A percentile compares a stretch with the other conserved stretches of the same genome.
phyloP scores from a whole-genome alignment of 2,797 vertebrate genomes.

The Furcifer pardalis region DNA sequence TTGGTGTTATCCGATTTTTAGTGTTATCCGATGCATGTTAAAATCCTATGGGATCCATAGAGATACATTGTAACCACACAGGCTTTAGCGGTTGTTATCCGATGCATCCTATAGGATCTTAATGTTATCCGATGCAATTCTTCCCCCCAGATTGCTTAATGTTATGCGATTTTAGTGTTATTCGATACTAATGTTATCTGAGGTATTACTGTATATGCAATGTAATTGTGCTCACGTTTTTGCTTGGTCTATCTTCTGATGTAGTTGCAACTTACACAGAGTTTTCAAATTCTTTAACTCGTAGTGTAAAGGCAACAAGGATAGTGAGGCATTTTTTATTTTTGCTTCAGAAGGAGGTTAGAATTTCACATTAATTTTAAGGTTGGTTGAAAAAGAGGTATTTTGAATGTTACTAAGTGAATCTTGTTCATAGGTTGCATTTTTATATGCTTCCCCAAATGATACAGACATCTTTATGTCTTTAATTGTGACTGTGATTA shows the following conservation, averaged over 20 bases:
- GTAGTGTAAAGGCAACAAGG: not conserved
- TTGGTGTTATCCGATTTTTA: too few species aligned
- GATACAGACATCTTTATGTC: not conserved
- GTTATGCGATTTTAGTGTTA: too few species aligned
- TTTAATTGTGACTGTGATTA: not conserved
- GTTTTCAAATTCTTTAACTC: not conserved
- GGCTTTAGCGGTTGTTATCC: too few species aligned
- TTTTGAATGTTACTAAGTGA: not conserved
- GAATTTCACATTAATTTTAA: not conserved
- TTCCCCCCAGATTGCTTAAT: too few species aligned
- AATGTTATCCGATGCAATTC: too few species aligned
- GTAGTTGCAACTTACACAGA: not conserved
- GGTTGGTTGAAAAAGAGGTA: not conserved
- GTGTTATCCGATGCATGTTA: too few species aligned
- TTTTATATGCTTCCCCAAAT: not conserved
- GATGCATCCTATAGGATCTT: too few species aligned
- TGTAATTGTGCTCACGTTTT: constrained; percentile 50
- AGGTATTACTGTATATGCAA: too few species aligned
- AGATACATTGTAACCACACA: too few species aligned
- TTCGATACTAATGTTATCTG: too few species aligned
- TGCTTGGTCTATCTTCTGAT: not conserved
- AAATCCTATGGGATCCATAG: too few species aligned
- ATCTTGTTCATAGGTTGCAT: not conserved
- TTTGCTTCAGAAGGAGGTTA: not conserved
- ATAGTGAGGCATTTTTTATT: not conserved